Base-by-base conservation (phyloP, 2,888 invertebrate species). In the Mythimna albipuncta region DNA sequence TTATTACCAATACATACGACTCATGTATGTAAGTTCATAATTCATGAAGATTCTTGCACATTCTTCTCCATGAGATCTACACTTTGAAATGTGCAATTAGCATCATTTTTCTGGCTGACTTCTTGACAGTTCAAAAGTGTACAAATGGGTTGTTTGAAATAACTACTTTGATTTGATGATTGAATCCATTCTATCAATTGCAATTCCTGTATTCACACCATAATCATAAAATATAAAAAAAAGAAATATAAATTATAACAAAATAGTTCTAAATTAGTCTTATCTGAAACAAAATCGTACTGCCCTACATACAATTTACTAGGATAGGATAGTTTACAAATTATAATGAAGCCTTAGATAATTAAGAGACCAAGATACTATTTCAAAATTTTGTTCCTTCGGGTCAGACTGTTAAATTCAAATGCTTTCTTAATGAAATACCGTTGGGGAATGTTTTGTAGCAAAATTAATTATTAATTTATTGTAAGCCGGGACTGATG, bases 331-430 rank as follows among this genome's bases (percentile, higher is more conserved):
- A 13, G 6, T 52, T 38, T 35, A 52, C 16, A n/a, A 16, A 74
- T 57, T 10, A 21, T 57, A 73, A 75, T 67, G 7, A 61, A 68
- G 6, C 19, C 26, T n/a, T 26, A 26, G 26, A 26, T 67, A 66
- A 75, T 58, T 59, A n/a, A 65, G 44, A n/a, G n/a, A n/a, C n/a
- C n/a, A n/a, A n/a, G n/a, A 68, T 47, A 76, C 1, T 1, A 61
- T n/a, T 61, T 32, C 44, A 11, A 54, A 52, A 44, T 47, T 67
- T 67, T 47, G 52, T 44, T 54, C 76, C 59, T 52, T 38, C 6
- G 58, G 9, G 67, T 11, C 35, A 19, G 11, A 35, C 0, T 38
- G 38, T 57, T 57, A 6, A 38, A 38, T n/a, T 57, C 38, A 47
- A 74, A 74, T 32, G 26, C 16, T 6, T 64, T 26, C 11, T 76